Evolutionary conservation across 2,797 vertebrate species (phyloP).

Genomic region (Danio kyathit): DNA sequence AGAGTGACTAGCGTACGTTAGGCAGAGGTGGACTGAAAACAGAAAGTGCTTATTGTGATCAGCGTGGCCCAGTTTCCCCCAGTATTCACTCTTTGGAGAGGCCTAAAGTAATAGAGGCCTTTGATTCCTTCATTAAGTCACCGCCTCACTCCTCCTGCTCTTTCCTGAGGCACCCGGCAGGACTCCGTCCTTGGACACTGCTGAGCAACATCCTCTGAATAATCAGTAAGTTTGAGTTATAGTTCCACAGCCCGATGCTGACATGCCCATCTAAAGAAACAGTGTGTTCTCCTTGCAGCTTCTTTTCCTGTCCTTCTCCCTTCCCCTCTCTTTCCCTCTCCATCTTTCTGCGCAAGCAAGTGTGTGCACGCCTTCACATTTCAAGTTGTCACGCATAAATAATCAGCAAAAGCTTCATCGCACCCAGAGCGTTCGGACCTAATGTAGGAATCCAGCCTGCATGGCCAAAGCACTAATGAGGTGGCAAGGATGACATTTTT

Average conservation of each 20-base stretch:
- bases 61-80: conserved; percentile 41
- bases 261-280: conserved; percentile 62
- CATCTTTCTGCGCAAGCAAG: background rate
- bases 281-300: conserved; percentile 51
- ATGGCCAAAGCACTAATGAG: conserved; percentile 49
- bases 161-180: conserved; percentile 56
- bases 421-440: conserved; percentile 32
- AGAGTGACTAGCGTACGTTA: conserved; percentile 15
- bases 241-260: conserved; percentile 59
- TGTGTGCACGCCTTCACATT: conserved; percentile 13
- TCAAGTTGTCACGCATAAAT: conserved; percentile 56
- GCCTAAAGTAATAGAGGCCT: conserved; percentile 49
- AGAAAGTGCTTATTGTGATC: conserved; percentile 26
- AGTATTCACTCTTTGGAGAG: conserved; percentile 36
- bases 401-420: conserved; percentile 48
- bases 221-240: conserved; percentile 68
- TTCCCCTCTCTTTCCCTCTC: conserved; percentile 19
- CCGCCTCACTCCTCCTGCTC: conserved; percentile 38
- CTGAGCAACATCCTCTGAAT: conserved; percentile 65
- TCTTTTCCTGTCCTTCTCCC: conserved; percentile 39
- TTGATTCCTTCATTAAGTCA: conserved; percentile 65
- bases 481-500: conserved; percentile 49
- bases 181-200: conserved; percentile 65
- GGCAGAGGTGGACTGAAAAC: conserved; percentile 8
- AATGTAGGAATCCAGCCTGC: conserved; percentile 40